phyloP scores from a whole-genome alignment of 2,888 invertebrate species.

The Omphaloscelis lunosa region DNA sequence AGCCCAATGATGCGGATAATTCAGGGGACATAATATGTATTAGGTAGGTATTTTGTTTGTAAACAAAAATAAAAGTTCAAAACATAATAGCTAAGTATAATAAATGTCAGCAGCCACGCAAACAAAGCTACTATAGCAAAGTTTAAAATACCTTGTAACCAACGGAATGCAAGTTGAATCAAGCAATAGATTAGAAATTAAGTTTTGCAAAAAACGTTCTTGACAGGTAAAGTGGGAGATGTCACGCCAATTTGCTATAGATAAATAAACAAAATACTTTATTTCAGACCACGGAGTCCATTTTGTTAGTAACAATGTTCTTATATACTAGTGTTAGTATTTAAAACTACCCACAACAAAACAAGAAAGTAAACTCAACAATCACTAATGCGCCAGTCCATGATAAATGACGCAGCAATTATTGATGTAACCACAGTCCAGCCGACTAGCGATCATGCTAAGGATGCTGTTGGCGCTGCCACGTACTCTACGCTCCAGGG shows the following conservation, averaged over 20 bases:
- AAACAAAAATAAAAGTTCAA: slow-evolving; percentile 31
- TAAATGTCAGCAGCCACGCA: slow-evolving; percentile 50
- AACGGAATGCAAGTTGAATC: slow-evolving; percentile 50
- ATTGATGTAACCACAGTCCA: no score
- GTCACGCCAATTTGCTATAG: slow-evolving; percentile 58
- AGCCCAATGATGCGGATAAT: not conserved
- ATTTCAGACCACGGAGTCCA: no score
- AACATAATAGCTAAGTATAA: slow-evolving; percentile 21
- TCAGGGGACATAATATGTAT: not conserved
- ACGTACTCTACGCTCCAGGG: no score
- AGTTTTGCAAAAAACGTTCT: slow-evolving; percentile 42
- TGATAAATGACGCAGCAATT: no score
- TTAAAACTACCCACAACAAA: no score
- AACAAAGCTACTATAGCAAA: slow-evolving; percentile 33
- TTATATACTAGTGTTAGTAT: no score
- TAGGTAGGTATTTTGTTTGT: not conserved
- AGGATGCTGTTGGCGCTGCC: no score
- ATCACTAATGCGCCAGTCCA: no score
- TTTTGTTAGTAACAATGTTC: no score
- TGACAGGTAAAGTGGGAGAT: slow-evolving; percentile 56
- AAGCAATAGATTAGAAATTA: slow-evolving; percentile 55
- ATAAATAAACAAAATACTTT: no score
- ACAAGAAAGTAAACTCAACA: no score
- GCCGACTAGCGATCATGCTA: no score
- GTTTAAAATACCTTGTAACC: slow-evolving; percentile 36